phyloP scores from a whole-genome alignment of 2,797 vertebrate genomes.

The Tragelaphus eurycerus region DNA sequence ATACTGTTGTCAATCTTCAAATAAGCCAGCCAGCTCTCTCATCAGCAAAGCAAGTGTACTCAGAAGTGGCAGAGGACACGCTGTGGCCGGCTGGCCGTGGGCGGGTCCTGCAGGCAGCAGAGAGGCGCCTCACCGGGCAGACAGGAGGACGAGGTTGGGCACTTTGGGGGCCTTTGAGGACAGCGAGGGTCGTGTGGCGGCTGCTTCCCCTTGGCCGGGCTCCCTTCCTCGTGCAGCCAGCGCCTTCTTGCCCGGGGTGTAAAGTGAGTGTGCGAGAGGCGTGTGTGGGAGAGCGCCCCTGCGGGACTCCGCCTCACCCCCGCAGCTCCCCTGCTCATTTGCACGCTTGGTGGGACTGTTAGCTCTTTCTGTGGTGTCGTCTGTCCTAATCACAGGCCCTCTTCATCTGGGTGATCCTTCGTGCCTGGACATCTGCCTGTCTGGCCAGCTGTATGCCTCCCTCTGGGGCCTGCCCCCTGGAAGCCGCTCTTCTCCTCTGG shows the following conservation, averaged over 20 bases:
- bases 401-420: not conserved
- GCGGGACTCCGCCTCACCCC: not conserved
- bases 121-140: not conserved
- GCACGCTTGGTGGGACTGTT: not conserved
- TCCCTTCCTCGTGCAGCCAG: not conserved
- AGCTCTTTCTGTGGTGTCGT: too few relatives aligned
- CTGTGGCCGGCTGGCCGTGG: not conserved
- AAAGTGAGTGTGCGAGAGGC: accelerated
- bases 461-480: not conserved
- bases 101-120: not conserved
- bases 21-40: not conserved
- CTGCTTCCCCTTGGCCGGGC: not conserved
- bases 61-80: not conserved
- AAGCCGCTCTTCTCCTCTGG: not conserved
- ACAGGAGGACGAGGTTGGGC: not conserved
- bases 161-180: not conserved
- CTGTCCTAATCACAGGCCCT: not conserved
- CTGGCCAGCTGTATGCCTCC: not conserved
- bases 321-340: accelerated
- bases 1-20: accelerated
- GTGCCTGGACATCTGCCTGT: too few relatives aligned
- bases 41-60: not conserved
- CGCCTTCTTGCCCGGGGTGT: not conserved
- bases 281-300: accelerated
- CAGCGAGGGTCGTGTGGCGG: not conserved